A percentile compares a stretch with the other conserved stretches of the same genome.
Evolutionary conservation across 2,797 vertebrate genomes (phyloP).

Genomic region (Nothura maculosa): DNA sequence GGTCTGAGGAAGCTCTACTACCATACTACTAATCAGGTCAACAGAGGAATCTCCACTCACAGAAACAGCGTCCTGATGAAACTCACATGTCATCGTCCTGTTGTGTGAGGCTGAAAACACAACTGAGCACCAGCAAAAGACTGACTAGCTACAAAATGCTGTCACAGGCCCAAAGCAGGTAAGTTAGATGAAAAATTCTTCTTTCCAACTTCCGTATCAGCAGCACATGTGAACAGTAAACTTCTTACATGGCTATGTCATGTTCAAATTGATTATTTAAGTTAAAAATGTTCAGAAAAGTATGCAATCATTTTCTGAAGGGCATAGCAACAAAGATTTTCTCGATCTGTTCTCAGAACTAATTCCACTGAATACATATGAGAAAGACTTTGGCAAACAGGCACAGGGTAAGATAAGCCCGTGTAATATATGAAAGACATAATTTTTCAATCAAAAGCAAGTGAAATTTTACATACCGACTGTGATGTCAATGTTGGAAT

Average conservation of each 20-base stretch:
- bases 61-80: no score
- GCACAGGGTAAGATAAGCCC: background rate
- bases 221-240: background rate
- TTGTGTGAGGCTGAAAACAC: background rate
- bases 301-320: background rate
- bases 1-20: background rate
- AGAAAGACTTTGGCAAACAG: background rate
- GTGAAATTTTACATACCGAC: constrained; percentile 85
- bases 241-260: fast-evolving
- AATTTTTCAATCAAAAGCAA: background rate
- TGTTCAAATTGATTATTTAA: background rate
- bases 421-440: background rate
- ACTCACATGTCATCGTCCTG: background rate
- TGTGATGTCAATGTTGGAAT: constrained; percentile 87
- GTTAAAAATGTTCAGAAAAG: background rate
- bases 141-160: background rate
- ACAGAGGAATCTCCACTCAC: background rate
- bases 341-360: background rate
- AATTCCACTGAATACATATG: background rate
- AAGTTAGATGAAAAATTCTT: background rate
- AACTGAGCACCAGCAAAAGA: background rate
- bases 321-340: background rate
- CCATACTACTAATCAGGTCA: background rate
- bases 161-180: background rate
- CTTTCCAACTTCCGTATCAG: background rate